phyloP scores from a whole-genome alignment of 2,797 vertebrate genomes.

The Alca torda region DNA sequence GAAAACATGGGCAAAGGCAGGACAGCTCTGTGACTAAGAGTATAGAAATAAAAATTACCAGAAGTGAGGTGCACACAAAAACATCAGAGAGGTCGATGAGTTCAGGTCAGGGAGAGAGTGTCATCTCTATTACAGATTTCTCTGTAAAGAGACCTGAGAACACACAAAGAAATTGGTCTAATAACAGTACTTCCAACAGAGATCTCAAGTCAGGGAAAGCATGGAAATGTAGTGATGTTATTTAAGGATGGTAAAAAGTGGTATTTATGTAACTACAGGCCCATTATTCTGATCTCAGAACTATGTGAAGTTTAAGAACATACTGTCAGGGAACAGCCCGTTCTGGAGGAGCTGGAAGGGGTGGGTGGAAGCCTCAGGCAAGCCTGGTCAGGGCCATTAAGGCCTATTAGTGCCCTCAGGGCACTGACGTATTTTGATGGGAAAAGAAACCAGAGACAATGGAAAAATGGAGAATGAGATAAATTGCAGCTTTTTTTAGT shows the following conservation, averaged over 20 bases:
- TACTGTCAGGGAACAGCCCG: background rate
- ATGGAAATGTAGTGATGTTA: background rate
- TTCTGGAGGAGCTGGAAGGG: background rate
- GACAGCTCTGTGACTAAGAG: background rate
- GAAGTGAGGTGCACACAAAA: background rate
- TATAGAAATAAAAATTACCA: background rate
- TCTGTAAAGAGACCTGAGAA: background rate
- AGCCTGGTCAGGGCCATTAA: background rate
- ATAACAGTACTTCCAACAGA: background rate
- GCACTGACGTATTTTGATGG: background rate
- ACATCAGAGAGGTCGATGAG: background rate
- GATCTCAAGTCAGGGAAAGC: background rate
- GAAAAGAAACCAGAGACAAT: background rate
- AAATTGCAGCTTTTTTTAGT: conserved; percentile 11
- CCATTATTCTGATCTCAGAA: background rate
- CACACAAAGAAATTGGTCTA: background rate
- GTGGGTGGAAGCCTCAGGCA: background rate
- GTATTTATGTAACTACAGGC: background rate
- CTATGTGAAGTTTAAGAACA: background rate
- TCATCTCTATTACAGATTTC: background rate
- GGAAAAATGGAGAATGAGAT: conserved; percentile 1
- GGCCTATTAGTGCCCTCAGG: background rate
- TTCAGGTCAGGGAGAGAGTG: background rate
- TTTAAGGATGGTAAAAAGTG: background rate
- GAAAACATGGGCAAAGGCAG: background rate